Evolutionary conservation across 2,888 invertebrate genomes (phyloP).

Genomic region (Morinoia aosen): DNA sequence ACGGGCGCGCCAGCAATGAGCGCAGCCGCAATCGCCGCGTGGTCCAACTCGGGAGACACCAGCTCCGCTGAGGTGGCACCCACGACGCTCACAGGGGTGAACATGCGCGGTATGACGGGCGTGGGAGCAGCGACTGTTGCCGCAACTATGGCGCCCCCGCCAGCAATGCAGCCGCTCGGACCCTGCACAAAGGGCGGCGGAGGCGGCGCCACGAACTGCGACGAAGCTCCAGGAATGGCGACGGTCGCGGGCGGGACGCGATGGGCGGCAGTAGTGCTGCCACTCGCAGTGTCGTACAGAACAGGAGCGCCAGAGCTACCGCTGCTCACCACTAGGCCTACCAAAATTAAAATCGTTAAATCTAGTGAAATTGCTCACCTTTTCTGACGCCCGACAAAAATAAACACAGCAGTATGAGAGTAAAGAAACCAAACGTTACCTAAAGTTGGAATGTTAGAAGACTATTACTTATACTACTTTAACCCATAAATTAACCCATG

Average conservation of each 20-base stretch:
- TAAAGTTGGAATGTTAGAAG: not conserved
- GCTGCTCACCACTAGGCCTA: not conserved
- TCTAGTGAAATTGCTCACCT: not conserved
- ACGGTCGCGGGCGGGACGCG: slow-evolving; percentile 53
- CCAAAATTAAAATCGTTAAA: not conserved
- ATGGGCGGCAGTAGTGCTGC: slow-evolving; percentile 1
- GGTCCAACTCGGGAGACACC: slow-evolving; percentile 69
- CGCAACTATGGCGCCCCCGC: slow-evolving; percentile 57
- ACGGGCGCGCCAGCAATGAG: slow-evolving; percentile 69
- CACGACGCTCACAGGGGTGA: slow-evolving; percentile 67
- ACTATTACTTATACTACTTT: not conserved
- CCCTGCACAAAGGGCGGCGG: slow-evolving; percentile 25
- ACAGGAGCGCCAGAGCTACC: not conserved
- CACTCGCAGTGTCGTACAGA: not conserved
- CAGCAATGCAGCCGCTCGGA: slow-evolving; percentile 57
- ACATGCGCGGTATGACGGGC: slow-evolving; percentile 61
- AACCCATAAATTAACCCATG: not conserved
- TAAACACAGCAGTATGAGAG: not conserved
- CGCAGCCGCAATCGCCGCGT: slow-evolving; percentile 68
- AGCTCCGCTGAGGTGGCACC: slow-evolving; percentile 65
- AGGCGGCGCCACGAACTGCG: slow-evolving; percentile 23
- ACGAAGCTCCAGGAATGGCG: slow-evolving; percentile 50
- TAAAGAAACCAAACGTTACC: too few species aligned
- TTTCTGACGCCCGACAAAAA: not conserved
- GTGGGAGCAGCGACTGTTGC: slow-evolving; percentile 62